These are phyloP conservation scores for Zaprionus vittiger DNA, from an alignment of 1,140 invertebrate genomes.

Conservation along the genomic window DNA sequence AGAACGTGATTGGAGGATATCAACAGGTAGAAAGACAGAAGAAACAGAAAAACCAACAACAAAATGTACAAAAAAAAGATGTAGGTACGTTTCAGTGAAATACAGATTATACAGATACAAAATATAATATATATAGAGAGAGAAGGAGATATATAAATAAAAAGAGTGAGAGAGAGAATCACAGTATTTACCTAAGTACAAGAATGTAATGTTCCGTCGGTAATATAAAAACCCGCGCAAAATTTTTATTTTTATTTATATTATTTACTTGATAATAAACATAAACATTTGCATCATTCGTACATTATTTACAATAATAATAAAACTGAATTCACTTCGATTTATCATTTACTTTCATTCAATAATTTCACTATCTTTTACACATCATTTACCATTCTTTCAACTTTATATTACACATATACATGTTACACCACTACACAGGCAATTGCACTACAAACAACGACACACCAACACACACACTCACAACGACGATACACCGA, in stretches of 20 bases:
- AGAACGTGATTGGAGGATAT: conserved; percentile 75
- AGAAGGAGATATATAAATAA: not conserved
- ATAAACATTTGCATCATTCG: not conserved
- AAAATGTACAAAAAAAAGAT: conserved; percentile 58
- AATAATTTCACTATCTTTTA: conserved; percentile 17
- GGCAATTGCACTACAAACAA: conserved; percentile 9
- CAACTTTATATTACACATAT: conserved; percentile 35
- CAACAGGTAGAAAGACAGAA: conserved; percentile 71
- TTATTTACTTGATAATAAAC: not conserved
- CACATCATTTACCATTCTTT: not conserved
- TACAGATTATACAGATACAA: not conserved
- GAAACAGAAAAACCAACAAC: conserved; percentile 44
- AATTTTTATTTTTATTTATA: not conserved
- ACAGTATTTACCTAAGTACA: not conserved
- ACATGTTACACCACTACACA: conserved; percentile 32
- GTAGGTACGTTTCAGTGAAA: not conserved
- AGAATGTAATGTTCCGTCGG: not conserved
- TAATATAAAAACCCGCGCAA: not conserved
- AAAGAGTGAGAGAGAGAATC: not conserved
- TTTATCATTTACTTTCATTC: conserved; percentile 10
- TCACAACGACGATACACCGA: conserved; percentile 7
- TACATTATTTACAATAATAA: not conserved
- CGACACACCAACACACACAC: not conserved
- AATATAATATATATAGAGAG: not conserved
- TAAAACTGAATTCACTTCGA: not conserved